Evolutionary conservation across 2,888 invertebrate genomes (phyloP), one percentile per base, ranked within the genome.

Genomic region (Salpingus planirostris): DNA sequence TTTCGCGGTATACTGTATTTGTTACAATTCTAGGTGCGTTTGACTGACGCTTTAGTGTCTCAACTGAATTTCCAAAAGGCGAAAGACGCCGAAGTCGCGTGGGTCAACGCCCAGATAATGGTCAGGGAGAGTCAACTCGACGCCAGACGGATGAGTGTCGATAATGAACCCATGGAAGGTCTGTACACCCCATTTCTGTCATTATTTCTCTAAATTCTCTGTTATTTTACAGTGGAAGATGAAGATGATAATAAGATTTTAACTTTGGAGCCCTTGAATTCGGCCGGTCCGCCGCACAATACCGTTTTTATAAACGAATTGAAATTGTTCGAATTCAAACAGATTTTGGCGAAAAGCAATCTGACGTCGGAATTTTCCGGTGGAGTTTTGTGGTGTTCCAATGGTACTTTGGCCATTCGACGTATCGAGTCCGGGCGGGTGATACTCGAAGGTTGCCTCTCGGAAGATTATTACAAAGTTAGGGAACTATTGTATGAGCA

Each of bases 401-500:
- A 89, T 62, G 86, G 87, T 21, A 82, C 83, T 1, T 76, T 96
- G 31, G 93, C 95, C 3, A 77, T 98, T 24, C 73, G 90, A 52
- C 76, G 88, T 83, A 80, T 88, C 64, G 95, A 96, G 54, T 80
- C 85, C 30, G 96, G 96, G 0, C 80, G 83, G 56, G 86, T 98
- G 21, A 83, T 90, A 18, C 66, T 98, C 37, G 97, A 98, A 67
- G 97, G 98, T 0, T 85, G 88, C 33, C 67, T 95, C 1, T 89
- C 91, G 4, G 91, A 93, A 52, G 95, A 97, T 47, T 98, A 93
- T 65, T 98, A 86, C 66, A 84, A 78, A 72, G 85, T 98, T 26
- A 73, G 95, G 34, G 88, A 91, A 49, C 67, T 96, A 21, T 68
- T 98, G 15, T 98, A 98, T 60, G 85, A 89, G 43, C 96, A 98